These are phyloP conservation scores for Galendromus occidentalis DNA, from an alignment of 1,140 invertebrate genomes.

Conservation along the genomic window DNA sequence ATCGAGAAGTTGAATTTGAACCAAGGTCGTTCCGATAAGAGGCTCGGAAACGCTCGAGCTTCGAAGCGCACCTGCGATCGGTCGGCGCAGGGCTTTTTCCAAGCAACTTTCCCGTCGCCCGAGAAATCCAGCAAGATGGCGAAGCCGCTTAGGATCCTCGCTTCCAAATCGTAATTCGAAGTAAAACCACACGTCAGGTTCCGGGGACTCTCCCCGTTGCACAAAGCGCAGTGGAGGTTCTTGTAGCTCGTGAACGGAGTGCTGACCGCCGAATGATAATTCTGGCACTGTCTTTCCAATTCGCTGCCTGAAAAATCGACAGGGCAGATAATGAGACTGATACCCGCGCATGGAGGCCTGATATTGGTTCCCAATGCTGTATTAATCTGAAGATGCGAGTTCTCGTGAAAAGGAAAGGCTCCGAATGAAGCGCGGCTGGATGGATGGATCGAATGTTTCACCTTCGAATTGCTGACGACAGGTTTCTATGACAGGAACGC, in stretches of 20 bases:
- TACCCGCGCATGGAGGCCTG: too few species aligned
- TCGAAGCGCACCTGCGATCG: not conserved
- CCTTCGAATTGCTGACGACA: not conserved
- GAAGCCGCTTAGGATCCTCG: constrained; percentile 27
- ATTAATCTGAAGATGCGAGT: too few species aligned
- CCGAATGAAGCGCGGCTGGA: too few species aligned
- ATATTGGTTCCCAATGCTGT: too few species aligned
- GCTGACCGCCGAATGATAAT: constrained; percentile 15
- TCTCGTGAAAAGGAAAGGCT: too few species aligned
- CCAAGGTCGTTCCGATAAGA: too few species aligned
- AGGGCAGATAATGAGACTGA: too few species aligned
- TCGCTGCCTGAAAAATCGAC: not conserved
- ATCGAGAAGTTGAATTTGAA: too few species aligned
- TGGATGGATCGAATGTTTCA: too few species aligned
- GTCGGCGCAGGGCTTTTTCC: constrained; percentile 22
- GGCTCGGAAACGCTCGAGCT: too few species aligned
- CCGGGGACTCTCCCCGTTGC: constrained; percentile 31
- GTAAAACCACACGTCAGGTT: constrained; percentile 24
- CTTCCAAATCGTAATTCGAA: constrained; percentile 18
- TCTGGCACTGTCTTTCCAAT: not conserved
- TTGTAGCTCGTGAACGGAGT: constrained; percentile 23
- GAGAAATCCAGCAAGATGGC: constrained; percentile 33
- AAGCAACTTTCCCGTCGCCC: constrained; percentile 26
- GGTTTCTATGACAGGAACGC: not conserved
- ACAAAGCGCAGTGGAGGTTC: constrained; percentile 38